Evolutionary conservation across 2,797 vertebrate genomes (phyloP).

Genomic region (Coccyzus lansbergi): DNA sequence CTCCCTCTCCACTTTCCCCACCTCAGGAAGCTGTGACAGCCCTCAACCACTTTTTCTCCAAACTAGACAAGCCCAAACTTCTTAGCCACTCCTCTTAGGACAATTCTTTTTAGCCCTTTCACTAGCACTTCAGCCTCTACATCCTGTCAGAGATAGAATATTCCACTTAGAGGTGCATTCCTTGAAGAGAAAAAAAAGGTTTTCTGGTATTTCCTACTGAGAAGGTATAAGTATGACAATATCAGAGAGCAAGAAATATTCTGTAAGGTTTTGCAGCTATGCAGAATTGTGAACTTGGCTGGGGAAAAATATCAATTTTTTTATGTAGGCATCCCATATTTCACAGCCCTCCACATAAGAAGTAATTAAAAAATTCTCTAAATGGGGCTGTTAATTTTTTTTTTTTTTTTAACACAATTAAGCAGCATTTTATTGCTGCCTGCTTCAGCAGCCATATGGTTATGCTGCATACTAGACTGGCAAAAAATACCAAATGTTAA

Average conservation of each 20-base stretch:
- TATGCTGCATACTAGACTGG: not conserved
- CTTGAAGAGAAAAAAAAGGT: not conserved
- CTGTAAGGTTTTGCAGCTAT: not conserved
- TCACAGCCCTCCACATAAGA: not conserved
- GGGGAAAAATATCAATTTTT: not conserved
- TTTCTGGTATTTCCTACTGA: not conserved
- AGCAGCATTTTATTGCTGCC: not conserved
- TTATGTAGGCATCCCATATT: accelerated
- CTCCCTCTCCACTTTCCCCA: not conserved
- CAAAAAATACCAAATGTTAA: not conserved
- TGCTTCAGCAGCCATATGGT: not conserved
- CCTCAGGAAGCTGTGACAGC: not conserved
- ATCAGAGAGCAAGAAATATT: not conserved
- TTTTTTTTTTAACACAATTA: not conserved
- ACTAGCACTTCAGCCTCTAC: not conserved
- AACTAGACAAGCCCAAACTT: not conserved
- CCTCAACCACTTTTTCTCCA: not conserved
- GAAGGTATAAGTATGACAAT: not conserved
- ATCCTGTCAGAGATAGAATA: not conserved
- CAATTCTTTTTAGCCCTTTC: not conserved
- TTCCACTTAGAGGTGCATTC: not conserved
- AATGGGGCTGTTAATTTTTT: not conserved
- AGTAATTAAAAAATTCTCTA: not conserved
- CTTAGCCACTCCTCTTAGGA: not conserved
- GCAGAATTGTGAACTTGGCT: not conserved